Evolutionary conservation across 2,113 vertebrate genomes (phyloP).

Genomic region (Ornithorhynchus anatinus): DNA sequence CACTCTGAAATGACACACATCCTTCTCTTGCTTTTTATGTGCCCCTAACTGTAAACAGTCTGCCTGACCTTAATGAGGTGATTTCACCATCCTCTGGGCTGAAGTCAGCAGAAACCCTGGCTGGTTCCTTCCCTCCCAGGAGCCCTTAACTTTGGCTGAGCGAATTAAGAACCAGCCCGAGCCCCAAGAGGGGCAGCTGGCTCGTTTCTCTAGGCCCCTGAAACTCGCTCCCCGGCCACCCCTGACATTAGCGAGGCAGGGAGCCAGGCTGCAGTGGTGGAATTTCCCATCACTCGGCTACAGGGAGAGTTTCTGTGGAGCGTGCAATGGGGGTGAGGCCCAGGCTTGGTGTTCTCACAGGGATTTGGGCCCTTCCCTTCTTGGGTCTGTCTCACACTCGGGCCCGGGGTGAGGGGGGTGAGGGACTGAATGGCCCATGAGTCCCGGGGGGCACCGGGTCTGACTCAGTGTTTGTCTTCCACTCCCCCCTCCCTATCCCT

Average conservation of each 20-base stretch:
- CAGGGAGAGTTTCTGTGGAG: no score
- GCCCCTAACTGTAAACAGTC: fast-evolving
- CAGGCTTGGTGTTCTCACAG: no score
- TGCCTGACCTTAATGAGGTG: fast-evolving
- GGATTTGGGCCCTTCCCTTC: no score
- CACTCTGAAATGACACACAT: fast-evolving
- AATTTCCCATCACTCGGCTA: no score
- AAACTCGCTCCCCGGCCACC: background rate
- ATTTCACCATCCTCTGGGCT: fast-evolving
- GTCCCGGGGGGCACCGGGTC: no score
- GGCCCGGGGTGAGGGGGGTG: no score
- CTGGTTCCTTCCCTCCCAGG: fast-evolving
- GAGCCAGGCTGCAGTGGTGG: no score
- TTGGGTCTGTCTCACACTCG: no score
- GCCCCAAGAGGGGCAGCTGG: fast-evolving
- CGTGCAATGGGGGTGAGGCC: no score
- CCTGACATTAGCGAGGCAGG: background rate
- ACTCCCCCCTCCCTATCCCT: no score
- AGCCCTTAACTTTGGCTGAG: fast-evolving
- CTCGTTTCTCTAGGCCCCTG: background rate
- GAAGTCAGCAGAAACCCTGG: background rate
- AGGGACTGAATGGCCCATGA: no score
- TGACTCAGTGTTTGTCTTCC: no score
- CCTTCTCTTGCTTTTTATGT: background rate
- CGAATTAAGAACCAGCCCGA: fast-evolving